Percentiles rank a stretch among this genome's conserved stretches.
phyloP scores from a whole-genome alignment of 2,113 vertebrate species.

The Chitala chitala region DNA sequence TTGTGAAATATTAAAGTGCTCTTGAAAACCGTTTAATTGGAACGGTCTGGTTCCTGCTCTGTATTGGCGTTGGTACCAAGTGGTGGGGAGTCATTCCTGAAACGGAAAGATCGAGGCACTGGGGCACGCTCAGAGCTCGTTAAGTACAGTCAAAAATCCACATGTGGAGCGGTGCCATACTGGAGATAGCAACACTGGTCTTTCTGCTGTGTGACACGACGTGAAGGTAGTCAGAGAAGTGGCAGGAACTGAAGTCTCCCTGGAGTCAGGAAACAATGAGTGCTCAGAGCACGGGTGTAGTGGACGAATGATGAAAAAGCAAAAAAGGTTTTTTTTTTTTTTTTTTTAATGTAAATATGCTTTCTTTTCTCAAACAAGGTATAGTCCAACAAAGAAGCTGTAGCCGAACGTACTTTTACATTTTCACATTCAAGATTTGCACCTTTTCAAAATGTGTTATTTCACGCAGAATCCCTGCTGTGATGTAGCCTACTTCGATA shows the following conservation, averaged over 20 bases:
- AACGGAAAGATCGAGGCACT: neutral
- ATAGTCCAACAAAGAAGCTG: too few relatives aligned
- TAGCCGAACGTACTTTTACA: too few relatives aligned
- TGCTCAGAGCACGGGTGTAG: neutral
- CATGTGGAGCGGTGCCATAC: neutral
- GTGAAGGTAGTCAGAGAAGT: neutral
- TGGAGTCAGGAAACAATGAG: too few relatives aligned
- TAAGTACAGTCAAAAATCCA: neutral
- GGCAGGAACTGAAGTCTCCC: neutral
- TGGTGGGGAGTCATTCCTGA: neutral
- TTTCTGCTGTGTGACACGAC: too few relatives aligned
- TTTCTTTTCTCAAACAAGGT: too few relatives aligned
- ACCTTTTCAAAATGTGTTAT: too few relatives aligned
- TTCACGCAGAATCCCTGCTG: too few relatives aligned
- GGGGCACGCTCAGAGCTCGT: neutral
- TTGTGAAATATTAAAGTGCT: conserved; percentile 3
- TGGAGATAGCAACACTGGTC: neutral
- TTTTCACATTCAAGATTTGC: too few relatives aligned
- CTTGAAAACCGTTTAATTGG: neutral
- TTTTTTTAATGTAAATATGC: too few relatives aligned
- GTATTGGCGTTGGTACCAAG: neutral
- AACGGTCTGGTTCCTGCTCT: neutral
- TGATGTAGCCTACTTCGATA: too few relatives aligned
- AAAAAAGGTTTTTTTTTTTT: too few relatives aligned
- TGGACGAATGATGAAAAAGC: too few relatives aligned